These are phyloP conservation scores for Ceratoteleas bidentatus DNA, from an alignment of 1,140 invertebrate genomes.

Conservation along the genomic window DNA sequence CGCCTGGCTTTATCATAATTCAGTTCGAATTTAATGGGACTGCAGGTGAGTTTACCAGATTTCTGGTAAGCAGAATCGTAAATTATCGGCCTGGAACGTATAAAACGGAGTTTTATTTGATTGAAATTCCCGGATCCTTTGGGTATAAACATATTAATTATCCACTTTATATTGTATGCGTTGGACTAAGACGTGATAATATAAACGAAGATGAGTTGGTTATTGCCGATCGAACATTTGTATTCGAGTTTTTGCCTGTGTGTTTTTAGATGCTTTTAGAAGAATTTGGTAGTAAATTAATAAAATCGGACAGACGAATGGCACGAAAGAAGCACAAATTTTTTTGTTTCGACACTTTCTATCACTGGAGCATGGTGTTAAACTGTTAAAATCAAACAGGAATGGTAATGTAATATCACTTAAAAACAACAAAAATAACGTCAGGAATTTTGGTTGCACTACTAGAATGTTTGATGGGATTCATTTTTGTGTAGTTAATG, in stretches of 20 bases:
- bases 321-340: background rate
- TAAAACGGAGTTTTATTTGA: slow-evolving; percentile 27
- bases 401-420: no score
- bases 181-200: slow-evolving; percentile 16
- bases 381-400: no score
- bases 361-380: background rate
- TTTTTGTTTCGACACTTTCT: background rate
- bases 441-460: no score
- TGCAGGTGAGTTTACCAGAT: slow-evolving; percentile 27
- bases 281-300: slow-evolving; percentile 6
- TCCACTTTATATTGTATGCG: slow-evolving; percentile 28
- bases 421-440: no score
- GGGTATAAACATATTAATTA: slow-evolving; percentile 44
- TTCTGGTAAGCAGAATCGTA: slow-evolving; percentile 20
- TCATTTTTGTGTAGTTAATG: no score
- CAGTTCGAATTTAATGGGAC: slow-evolving; percentile 20
- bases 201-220: slow-evolving; percentile 26
- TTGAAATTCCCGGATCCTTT: slow-evolving; percentile 25
- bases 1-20: slow-evolving; percentile 20
- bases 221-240: slow-evolving; percentile 8
- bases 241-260: slow-evolving; percentile 26
- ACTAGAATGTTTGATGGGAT: no score
- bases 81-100: slow-evolving; percentile 16
- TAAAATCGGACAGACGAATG: background rate
- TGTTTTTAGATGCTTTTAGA: background rate